Evolutionary conservation across 2,113 vertebrate genomes (phyloP).

Genomic region (Puma concolor): DNA sequence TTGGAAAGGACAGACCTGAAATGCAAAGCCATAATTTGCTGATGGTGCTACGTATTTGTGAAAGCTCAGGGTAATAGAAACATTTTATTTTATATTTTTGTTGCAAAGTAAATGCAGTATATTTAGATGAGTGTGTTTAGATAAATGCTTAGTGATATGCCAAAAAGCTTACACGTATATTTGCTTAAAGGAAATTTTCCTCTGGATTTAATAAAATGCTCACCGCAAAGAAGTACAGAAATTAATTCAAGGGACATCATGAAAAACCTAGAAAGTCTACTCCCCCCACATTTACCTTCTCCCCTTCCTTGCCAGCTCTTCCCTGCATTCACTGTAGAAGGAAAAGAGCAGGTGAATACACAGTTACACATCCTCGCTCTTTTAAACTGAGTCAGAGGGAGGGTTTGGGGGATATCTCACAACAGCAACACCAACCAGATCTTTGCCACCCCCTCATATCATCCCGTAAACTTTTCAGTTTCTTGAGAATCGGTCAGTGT

Average conservation of each 20-base stretch:
- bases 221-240: background rate
- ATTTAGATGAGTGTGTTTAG: constrained; percentile 8
- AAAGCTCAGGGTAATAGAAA: constrained; percentile 19
- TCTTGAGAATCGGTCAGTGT: background rate
- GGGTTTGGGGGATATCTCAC: background rate
- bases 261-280: background rate
- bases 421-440: background rate
- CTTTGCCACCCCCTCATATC: too few species aligned
- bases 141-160: background rate
- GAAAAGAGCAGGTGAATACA: background rate
- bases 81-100: constrained; percentile 24
- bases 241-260: background rate
- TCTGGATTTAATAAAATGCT: constrained; percentile 53
- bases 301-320: background rate
- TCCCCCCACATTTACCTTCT: background rate
- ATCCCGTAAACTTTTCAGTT: background rate
- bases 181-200: constrained; percentile 6
- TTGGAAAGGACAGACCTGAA: background rate
- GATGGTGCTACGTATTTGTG: background rate
- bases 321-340: background rate
- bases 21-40: background rate
- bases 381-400: background rate
- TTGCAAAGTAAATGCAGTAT: background rate
- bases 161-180: background rate
- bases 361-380: background rate